Evolutionary conservation across 37 sponge, comb jelly and placozoan genomes (phyloP).

Genomic region (Diacarnus erythraeanus): DNA sequence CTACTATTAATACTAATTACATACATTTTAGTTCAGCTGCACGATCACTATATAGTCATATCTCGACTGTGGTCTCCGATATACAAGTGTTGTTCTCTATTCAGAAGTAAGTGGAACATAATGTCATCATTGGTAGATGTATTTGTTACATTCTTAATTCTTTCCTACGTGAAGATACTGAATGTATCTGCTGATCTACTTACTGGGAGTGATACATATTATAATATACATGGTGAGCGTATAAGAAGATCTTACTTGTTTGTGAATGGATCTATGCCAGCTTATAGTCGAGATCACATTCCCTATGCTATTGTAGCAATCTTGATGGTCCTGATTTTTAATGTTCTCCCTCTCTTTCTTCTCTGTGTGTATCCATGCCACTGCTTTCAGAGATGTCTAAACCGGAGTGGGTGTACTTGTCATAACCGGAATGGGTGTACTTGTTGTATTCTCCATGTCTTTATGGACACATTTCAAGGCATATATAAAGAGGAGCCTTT

Average conservation of each 20-base stretch:
- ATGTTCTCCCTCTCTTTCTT: slow-evolving; percentile 5
- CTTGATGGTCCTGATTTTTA: not conserved
- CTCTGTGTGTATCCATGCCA: slow-evolving; percentile 14
- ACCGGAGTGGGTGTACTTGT: not conserved
- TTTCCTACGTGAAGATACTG: slow-evolving; percentile 5
- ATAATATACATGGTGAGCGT: not conserved
- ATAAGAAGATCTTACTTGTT: not conserved
- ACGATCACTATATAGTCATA: not conserved
- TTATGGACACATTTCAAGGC: slow-evolving; percentile 18
- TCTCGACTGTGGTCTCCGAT: not conserved
- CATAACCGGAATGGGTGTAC: not conserved
- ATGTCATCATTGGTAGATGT: not conserved
- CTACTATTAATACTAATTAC: not conserved
- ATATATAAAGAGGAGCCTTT: slow-evolving; percentile 2
- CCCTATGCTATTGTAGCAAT: slow-evolving; percentile 26
- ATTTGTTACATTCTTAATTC: slow-evolving; percentile 11
- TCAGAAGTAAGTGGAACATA: not conserved
- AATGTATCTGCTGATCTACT: slow-evolving; percentile 3
- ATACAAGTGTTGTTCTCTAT: not conserved
- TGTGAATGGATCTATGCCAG: not conserved
- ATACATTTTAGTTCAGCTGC: slow-evolving; percentile 9
- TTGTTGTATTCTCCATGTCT: not conserved
- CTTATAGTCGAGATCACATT: not conserved
- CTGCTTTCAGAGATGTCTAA: slow-evolving; percentile 9
- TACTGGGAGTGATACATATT: not conserved